Conservation (phyloP, 2,797 vertebrate genomes). For the Mycteria americana region DNA sequence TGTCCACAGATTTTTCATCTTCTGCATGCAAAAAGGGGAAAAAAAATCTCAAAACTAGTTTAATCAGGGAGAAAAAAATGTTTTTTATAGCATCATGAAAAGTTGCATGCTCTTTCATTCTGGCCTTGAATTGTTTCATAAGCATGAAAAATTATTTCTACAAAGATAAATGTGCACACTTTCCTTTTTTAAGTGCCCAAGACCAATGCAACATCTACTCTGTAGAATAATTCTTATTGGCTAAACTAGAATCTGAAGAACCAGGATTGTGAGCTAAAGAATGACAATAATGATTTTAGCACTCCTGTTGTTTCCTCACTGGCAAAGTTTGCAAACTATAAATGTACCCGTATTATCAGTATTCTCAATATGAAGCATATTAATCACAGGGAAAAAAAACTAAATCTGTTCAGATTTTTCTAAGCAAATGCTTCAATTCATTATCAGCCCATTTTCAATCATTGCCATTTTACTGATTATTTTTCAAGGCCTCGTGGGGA, state of each 20-base stretch:
- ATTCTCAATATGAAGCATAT: not conserved
- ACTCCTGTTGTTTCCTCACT: not conserved
- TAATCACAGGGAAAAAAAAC: not conserved
- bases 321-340: not conserved
- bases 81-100: not conserved
- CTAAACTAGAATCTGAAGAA: not conserved
- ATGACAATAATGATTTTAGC: not conserved
- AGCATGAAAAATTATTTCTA: not conserved
- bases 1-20: not conserved
- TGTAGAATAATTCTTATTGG: not conserved
- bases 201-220: not conserved
- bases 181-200: not conserved
- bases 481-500: not conserved
- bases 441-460: not conserved
- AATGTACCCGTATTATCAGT: fast-evolving
- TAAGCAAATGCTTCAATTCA: not conserved
- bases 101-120: not conserved
- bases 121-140: not conserved
- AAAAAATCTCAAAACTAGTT: not conserved
- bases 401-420: not conserved
- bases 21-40: not conserved
- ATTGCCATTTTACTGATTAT: not conserved
- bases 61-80: not conserved
- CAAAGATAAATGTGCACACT: not conserved
- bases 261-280: not conserved